Percentiles rank a stretch among this genome's conserved stretches.
Evolutionary conservation across 92 coral and sea anemone genomes (phyloP).

Genomic region (Zoanthus sansibaricus): DNA sequence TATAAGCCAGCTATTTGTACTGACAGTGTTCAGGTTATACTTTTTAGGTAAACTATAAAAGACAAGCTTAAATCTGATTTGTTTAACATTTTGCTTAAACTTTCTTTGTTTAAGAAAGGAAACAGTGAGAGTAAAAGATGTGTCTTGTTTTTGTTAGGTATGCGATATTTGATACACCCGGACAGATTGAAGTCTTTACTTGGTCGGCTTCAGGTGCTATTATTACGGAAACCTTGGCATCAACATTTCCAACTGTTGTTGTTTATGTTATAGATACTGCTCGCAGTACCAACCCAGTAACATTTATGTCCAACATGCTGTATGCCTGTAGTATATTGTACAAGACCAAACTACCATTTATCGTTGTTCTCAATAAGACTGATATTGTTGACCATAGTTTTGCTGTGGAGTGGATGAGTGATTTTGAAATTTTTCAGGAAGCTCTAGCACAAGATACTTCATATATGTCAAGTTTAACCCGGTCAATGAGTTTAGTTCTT

Average conservation of each 20-base stretch:
- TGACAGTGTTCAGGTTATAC: too few relatives aligned
- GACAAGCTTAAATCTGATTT: too few relatives aligned
- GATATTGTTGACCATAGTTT: slow-evolving; percentile 96
- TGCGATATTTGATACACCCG: slow-evolving; percentile 97
- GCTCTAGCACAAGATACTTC: slow-evolving; percentile 94
- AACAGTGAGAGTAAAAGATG: too few relatives aligned
- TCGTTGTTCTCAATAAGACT: slow-evolving; percentile 90
- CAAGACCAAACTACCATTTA: slow-evolving; percentile 92
- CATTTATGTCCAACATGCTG: slow-evolving; percentile 99
- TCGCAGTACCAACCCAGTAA: slow-evolving; percentile 90
- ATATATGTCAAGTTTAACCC: slow-evolving; percentile 94
- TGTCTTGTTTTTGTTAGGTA: slow-evolving; percentile 58
- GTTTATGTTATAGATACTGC: slow-evolving; percentile 95
- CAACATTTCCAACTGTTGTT: slow-evolving; percentile 92
- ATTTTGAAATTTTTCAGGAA: slow-evolving; percentile 93
- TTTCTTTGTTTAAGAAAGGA: too few relatives aligned
- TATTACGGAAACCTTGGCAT: slow-evolving; percentile 94
- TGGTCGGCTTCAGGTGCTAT: slow-evolving; percentile 99
- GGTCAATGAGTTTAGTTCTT: slow-evolving; percentile 94
- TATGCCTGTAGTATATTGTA: slow-evolving; percentile 97
- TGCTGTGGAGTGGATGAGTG: slow-evolving; percentile 97
- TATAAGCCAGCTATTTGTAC: too few relatives aligned
- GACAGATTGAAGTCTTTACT: slow-evolving; percentile 98
- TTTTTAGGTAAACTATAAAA: too few relatives aligned
- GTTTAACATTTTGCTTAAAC: too few relatives aligned